Base-by-base conservation (phyloP, 2,797 vertebrate genomes). In the Gobio occitaniae region DNA sequence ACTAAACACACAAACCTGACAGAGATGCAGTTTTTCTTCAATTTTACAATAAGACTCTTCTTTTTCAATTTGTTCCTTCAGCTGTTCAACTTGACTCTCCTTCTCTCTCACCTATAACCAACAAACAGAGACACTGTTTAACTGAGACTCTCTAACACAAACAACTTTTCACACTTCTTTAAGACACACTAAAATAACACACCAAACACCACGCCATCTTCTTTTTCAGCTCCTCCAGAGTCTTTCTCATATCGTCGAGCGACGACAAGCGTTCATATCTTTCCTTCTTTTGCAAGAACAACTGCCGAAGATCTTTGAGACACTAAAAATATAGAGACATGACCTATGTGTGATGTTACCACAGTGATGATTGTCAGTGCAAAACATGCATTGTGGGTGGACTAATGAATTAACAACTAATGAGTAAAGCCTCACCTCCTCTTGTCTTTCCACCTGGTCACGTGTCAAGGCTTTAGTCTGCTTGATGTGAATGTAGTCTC, bases 401-500 rank as follows among this genome's bases (percentile, higher is more conserved):
- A 19, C 32, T 15, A 56, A 17, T 56, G 19, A 52, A 19, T 61
- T 61, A 11, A 75, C 12, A 72, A 29, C 32, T 44, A 56, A 17
- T 25, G 54, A 82, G 70, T 15, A 61, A 15, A 72, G 32, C 3
- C 56, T 84, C 87, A 93, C 93, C 90, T 94, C 92, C 84, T 94
- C 93, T 80, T 95, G 94, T 41, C 88, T 91, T 89, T 94, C 93
- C 10, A 95, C 92, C 88, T 95, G 93, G 82, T 95, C 92, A 2
- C 92, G 88, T 4, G 95, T 95, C 69, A 94, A 72, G 4, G 90
- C 93, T 89, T 94, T 93, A 5, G 92, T 94, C 74, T 93, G 90
- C 81, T 94, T 94, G 65, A 95, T 95, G 89, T 95, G 91, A 76
- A 93, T 92, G 83, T 95, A 95, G 83, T 95, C 94, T 80, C 88